Base-by-base conservation (phyloP, 2,888 invertebrate species). In the Crepidodera aurea region DNA sequence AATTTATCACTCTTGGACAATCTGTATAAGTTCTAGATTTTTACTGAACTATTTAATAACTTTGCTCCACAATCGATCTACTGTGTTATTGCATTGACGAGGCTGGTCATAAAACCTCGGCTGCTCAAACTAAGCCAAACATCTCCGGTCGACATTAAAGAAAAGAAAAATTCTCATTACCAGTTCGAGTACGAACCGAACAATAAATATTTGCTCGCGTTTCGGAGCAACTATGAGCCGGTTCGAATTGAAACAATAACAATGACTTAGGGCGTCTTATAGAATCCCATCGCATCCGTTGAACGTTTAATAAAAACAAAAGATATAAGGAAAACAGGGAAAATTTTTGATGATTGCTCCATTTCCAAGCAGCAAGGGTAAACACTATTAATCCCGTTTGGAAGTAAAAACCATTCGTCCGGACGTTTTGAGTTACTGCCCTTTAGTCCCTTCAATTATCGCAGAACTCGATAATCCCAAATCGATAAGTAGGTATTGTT, bases 321-420 rank as follows among this genome's bases (percentile, higher is more conserved):
- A 69, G 39, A 53, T 19, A 39, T 22, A 48, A 27, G 57, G 16
- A n/a, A 53, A 53, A 15, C 34, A 10, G 29, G 68, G 64, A 70
- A 64, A 70, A 73, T 70, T 74, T 72, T 72, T 69, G 74, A 73
- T 75, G 75, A 76, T 76, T 75, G 72, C 70, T 53, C 67, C 66
- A 67, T 73, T 72, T 56, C 68, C 66, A 74, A 71, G 71, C 74
- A 70, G 74, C 65, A 62, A 69, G 71, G 74, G 73, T 74, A 73
- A 74, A 72, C 74, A 67, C 71, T 71, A 75, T 75, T 75, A 76
- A 76, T 76, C 74, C 70, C 70, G 69, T 67, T 69, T 73, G 73
- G 74, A 69, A 74, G 70, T 68, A 69, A 71, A 72, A 73, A 73
- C 73, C 71, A 69, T 72, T 73, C 69, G 69, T 62, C 66, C 58